phyloP scores from a whole-genome alignment of 2,113 vertebrate species.

The Mormyrus iriodes region DNA sequence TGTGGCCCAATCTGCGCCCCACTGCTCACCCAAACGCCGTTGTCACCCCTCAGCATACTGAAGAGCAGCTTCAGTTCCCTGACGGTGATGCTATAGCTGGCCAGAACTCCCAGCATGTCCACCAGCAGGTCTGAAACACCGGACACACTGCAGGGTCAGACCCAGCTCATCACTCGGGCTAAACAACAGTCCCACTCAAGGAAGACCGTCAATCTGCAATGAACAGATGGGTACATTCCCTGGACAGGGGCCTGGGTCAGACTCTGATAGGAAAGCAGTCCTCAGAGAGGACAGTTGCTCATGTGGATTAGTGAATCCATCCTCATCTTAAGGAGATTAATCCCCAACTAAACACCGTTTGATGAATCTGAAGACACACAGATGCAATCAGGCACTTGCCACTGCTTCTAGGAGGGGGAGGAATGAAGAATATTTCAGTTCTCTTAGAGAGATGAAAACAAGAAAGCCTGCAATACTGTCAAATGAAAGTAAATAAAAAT shows the following conservation, averaged over 20 bases:
- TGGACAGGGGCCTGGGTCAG: background rate
- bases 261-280: background rate
- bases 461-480: background rate
- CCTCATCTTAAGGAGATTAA: background rate
- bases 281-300: background rate
- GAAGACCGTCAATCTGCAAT: background rate
- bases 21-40: conserved; percentile 86
- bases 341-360: background rate
- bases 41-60: conserved; percentile 98
- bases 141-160: background rate
- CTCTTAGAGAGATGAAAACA: background rate
- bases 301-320: background rate
- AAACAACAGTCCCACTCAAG: background rate
- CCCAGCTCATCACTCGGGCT: background rate
- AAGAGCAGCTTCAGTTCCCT: conserved; percentile 98
- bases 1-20: too few species aligned
- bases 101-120: conserved; percentile 98
- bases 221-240: background rate
- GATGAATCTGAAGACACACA: background rate
- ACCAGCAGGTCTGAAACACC: conserved; percentile 88
- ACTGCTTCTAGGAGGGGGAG: background rate
- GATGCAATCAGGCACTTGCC: background rate
- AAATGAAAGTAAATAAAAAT: background rate
- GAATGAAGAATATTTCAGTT: background rate
- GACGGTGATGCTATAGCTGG: conserved; percentile 99